These are phyloP conservation scores for Anthoptus insignis DNA, from an alignment of 2,888 invertebrate genomes.

Conservation along the genomic window DNA sequence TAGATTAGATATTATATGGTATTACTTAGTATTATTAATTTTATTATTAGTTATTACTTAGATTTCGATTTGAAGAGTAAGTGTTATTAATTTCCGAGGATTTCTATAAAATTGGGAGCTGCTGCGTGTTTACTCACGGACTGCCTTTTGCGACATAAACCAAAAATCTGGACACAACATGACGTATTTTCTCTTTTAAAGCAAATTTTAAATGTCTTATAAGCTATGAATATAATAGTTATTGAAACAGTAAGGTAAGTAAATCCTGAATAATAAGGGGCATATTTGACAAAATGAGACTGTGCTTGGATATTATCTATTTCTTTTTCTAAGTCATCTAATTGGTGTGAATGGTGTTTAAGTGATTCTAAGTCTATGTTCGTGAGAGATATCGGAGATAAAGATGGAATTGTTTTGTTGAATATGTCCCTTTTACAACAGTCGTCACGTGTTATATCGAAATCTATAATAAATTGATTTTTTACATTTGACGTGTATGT, in stretches of 20 bases:
- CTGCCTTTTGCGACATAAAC: neutral
- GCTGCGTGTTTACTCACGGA: neutral
- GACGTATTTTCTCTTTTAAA: neutral
- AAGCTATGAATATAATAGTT: neutral
- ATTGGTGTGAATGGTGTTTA: neutral
- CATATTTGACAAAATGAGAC: neutral
- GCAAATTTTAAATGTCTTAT: neutral
- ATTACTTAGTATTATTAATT: too few species aligned
- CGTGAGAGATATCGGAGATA: neutral
- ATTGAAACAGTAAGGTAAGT: neutral
- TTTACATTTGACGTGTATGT: neutral
- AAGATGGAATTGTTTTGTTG: neutral
- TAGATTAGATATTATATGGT: too few species aligned
- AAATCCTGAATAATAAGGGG: neutral
- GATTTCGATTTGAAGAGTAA: neutral
- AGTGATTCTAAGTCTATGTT: neutral
- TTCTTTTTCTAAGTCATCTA: neutral
- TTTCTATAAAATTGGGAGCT: neutral
- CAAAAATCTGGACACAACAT: neutral
- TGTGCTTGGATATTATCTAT: neutral
- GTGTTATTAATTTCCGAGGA: neutral
- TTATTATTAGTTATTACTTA: too few species aligned
- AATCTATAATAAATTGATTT: conserved; percentile 8
- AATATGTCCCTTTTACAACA: conserved; percentile 6
- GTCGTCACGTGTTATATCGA: conserved; percentile 4